Evolutionary conservation across 2,113 vertebrate species (phyloP), one percentile per base, ranked within the genome.

Genomic region (Rattus rattus): DNA sequence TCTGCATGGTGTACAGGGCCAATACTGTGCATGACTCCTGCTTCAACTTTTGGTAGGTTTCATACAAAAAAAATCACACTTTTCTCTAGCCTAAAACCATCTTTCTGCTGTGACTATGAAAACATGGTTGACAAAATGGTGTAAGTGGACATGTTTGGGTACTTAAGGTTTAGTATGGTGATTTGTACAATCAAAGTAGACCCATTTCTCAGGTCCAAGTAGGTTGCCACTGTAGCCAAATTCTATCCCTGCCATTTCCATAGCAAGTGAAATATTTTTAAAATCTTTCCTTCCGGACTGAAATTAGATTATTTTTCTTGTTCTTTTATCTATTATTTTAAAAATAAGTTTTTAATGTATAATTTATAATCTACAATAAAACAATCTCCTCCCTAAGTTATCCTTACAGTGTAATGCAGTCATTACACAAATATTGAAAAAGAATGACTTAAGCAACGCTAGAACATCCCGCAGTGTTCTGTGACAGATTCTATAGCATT

Each of bases 41-140:
- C 99, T 98, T 98, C 99, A 99, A 99, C 97, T 98, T 96, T 99
- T 98, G 99, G 99, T 99, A 99, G 98, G 99, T 99, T 98, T 98
- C 98, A 97, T 98, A 98, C 96, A 97, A 98, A 98, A 98, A 98
- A 69, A 98, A 98, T 98, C 97, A 98, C 98, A 98, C 96, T 98
- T 43, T 98, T 97, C 98, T 97, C 97, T 98, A 96, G 98, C 96
- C 93, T 97, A 98, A 98, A 96, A 98, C 97, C 94, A 80, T 92
- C 98, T 96, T 97, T 98, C 96, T 98, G 77, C 80, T 98, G 93
- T 94, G 79, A 95, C 97, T 98, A 2, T 97, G 97, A 98, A 98
- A 97, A 97, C 77, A 65, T 94, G 98, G 96, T 81, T 98, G 97
- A 97, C 69, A 98, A 97, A 97, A 91, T 97, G 94, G 98, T 97